Base-by-base conservation (phyloP, 2,888 invertebrate genomes). In the Drosophila lacicola region DNA sequence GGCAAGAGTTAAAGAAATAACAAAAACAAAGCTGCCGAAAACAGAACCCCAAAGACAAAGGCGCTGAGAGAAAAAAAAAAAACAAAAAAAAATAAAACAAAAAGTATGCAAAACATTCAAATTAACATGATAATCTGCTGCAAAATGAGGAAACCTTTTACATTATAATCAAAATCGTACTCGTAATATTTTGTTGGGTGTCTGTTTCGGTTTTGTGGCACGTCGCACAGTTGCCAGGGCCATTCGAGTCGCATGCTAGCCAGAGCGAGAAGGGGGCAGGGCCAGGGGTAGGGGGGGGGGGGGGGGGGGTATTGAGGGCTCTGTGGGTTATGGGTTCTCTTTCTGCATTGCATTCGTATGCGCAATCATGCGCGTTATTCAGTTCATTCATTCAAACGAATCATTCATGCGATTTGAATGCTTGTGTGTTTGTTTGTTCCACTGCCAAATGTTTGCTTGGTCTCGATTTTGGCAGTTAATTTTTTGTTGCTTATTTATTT, bases 321-420 rank as follows among this genome's bases (percentile, higher is more conserved):
- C 39, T 44, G 44, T 47, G 19, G 49, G 56, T 63, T 42, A 42
- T 51, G 33, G 41, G 33, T 50, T 58, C 49, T 56, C 50, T 50
- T 58, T 41, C 45, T 45, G 60, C 63, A 74, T 41, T 62, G 61
- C 61, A 67, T 66, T 74, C 44, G 54, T 56, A 51, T 79, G 80
- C 67, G 77, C 72, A 77, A 74, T 82, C 82, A 80, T 64, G 78
- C 80, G 70, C 65, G 69, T 70, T 86, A 73, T 82, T 86, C 68
- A 70, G 66, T 76, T 74, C 74, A 77, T 63, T 73, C 80, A 80
- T 73, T 69, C 73, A 74, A 67, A 64, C 56, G 62, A 80, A 72
- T 70, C 70, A 80, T 73, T 70, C 80, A 83, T 70, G 72, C 76
- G 58, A 76, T 56, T 66, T 67, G 13, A 51, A 14, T 53, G 21